A percentile compares a stretch with the other conserved stretches of the same genome.
Conservation (phyloP, 2,113 vertebrate species). For the Herpetotheres cachinnans region DNA sequence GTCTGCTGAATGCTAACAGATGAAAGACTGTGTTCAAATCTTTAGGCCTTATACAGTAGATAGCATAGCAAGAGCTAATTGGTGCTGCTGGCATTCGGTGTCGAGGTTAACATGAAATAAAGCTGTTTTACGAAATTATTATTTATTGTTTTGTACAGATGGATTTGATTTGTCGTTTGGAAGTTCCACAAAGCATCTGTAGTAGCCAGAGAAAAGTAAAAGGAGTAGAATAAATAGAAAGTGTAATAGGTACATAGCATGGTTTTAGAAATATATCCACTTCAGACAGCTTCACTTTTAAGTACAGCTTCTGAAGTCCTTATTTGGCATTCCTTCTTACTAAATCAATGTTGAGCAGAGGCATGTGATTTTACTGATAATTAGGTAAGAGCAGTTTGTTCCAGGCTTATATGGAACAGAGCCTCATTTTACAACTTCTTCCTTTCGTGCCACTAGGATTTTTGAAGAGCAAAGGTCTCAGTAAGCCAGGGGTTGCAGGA, state of each 20-base stretch:
- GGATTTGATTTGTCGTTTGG: conserved; percentile 73
- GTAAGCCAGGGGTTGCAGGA: neutral
- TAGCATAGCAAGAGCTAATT: conserved; percentile 64
- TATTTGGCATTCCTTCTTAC: neutral
- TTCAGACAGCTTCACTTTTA: neutral
- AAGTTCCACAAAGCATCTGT: conserved; percentile 67
- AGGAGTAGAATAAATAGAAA: conserved; percentile 37
- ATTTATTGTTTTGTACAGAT: conserved; percentile 69
- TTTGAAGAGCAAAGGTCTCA: neutral
- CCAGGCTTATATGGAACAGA: neutral
- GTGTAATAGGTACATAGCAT: neutral
- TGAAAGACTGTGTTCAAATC: conserved; percentile 66
- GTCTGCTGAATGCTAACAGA: conserved; percentile 70
- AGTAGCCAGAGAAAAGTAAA: conserved; percentile 44
- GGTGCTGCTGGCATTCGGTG: conserved; percentile 33
- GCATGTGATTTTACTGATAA: neutral
- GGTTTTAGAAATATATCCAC: neutral
- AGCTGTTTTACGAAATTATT: conserved; percentile 42
- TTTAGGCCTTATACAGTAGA: conserved; percentile 50
- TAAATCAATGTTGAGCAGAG: neutral
- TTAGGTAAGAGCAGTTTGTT: neutral
- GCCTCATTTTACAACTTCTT: neutral
- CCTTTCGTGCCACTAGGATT: neutral
- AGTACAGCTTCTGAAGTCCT: neutral
- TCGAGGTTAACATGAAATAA: conserved; percentile 61